phyloP scores from a whole-genome alignment of 2,113 vertebrate genomes.

The Toxostoma redivivum region DNA sequence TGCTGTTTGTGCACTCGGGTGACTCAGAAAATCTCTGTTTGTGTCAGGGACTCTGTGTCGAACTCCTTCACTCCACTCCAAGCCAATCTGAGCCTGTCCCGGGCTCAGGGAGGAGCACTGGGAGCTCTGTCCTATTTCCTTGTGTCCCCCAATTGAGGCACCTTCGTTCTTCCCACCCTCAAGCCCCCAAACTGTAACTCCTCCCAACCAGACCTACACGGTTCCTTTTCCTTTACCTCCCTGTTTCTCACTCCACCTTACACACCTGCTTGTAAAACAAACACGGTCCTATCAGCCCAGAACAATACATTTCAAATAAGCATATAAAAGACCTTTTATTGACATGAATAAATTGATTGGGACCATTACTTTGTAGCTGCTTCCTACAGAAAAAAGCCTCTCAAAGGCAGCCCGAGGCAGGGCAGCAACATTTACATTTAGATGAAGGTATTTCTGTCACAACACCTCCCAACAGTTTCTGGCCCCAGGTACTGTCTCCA shows the following conservation, averaged over 20 bases:
- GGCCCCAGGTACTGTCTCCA: not conserved
- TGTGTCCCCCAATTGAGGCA: not conserved
- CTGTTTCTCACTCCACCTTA: not conserved
- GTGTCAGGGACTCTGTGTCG: not conserved
- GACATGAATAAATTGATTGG: conserved; percentile 43
- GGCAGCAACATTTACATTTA: conserved; percentile 59
- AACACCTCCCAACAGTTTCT: not conserved
- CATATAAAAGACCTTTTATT: conserved; percentile 14
- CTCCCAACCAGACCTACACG: not conserved
- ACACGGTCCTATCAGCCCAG: not conserved
- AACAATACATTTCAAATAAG: conserved; percentile 35
- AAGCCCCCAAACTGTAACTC: not conserved
- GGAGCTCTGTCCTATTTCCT: not conserved
- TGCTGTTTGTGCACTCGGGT: not conserved
- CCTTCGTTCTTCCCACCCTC: not conserved
- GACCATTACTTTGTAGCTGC: conserved; percentile 23
- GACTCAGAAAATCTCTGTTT: not conserved
- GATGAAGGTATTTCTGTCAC: conserved; percentile 52
- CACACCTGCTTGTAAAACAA: not conserved
- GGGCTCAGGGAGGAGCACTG: not conserved
- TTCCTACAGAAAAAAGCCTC: conserved; percentile 12
- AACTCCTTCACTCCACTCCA: not conserved
- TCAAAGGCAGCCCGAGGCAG: conserved; percentile 25
- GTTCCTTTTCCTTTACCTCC: not conserved
- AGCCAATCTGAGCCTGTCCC: not conserved